Conservation (phyloP, 2,888 invertebrate species). For the Xestia rhomboidea region DNA sequence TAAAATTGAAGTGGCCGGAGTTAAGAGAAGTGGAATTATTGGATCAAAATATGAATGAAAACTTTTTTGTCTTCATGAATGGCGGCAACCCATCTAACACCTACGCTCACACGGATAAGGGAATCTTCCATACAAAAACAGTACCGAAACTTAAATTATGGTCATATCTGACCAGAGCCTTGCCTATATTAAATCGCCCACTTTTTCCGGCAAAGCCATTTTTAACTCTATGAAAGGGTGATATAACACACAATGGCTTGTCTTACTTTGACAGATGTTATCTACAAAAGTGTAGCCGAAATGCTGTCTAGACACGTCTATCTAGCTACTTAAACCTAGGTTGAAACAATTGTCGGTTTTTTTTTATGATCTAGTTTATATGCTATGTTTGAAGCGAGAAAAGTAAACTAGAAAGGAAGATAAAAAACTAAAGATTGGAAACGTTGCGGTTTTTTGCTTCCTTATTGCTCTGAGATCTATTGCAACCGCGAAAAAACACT, state of each 20-base stretch:
- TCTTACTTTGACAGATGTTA: conserved; percentile 53
- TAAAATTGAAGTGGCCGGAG: neutral
- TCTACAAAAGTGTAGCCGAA: conserved; percentile 67
- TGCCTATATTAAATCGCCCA: conserved; percentile 27
- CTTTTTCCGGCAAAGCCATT: conserved; percentile 37
- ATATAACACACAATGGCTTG: conserved; percentile 58
- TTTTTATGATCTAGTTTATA: conserved; percentile 36
- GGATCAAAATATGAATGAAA: conserved; percentile 44
- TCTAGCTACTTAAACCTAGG: conserved; percentile 43
- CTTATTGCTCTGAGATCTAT: conserved; percentile 16
- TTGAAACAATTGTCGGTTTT: conserved; percentile 42
- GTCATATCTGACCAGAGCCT: conserved; percentile 36
- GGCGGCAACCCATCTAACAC: conserved; percentile 38
- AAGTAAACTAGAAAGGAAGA: conserved; percentile 20
- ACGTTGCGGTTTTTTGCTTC: conserved; percentile 25
- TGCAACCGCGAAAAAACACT: neutral
- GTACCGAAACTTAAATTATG: conserved; percentile 54
- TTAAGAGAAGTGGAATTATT: neutral
- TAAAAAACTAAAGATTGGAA: conserved; percentile 28
- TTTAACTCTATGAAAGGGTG: conserved; percentile 32
- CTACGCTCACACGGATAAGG: conserved; percentile 67
- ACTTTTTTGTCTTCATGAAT: conserved; percentile 38
- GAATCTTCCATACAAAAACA: conserved; percentile 58
- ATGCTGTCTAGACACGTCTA: conserved; percentile 61
- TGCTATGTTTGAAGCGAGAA: conserved; percentile 25